Base-by-base conservation (phyloP, 2,113 vertebrate genomes). In the Scomber colias region DNA sequence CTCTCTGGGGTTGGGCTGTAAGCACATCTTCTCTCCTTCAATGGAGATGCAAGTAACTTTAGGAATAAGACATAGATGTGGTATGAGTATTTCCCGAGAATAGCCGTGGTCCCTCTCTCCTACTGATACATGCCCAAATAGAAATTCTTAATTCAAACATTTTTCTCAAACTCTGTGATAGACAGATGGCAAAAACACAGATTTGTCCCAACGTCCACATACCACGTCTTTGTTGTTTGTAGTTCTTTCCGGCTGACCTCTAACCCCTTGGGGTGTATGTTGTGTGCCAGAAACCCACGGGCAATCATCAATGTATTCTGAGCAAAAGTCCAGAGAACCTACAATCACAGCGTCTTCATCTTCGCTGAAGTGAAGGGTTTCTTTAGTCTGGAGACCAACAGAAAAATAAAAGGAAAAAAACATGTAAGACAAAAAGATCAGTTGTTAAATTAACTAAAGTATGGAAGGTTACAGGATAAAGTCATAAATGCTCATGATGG, bases 241-340 rank as follows among this genome's bases (percentile, higher is more conserved):
- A 0, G 27, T 51, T 67, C 81, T 84, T 16, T 87, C 82, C 30
- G 72, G 87, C 16, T 46, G 87, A 77, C 88, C 82, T 73, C 79
- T 86, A 66, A 86, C 87, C 4, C 71, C 62, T 48, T 86, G 80
- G 3, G 91, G 82, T 30, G 86, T 88, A 27, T 69, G 11, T 0
- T 45, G 78, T 59, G 27, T 45, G 21, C 12, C 73, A 60, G 76
- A 57, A 13, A 54, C 53, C 84, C 89, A 92, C 11, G 13, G 93
- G 78, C 75, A 88, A 46, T 94, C 92, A 2, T 96, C 93, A 54
- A 81, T 88, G 62, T 93, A 90, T 0, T 91, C 87, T 6, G 87
- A 90, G 70, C 75, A 61, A 78, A 94, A 92, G 55, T 96, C 95
- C 81, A 92, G 46, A 13, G 94, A 95, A 65, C 92, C 93, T 78